These are phyloP conservation scores for Pseudococcus longispinus DNA, from an alignment of 2,888 invertebrate species.

Conservation along the genomic window DNA sequence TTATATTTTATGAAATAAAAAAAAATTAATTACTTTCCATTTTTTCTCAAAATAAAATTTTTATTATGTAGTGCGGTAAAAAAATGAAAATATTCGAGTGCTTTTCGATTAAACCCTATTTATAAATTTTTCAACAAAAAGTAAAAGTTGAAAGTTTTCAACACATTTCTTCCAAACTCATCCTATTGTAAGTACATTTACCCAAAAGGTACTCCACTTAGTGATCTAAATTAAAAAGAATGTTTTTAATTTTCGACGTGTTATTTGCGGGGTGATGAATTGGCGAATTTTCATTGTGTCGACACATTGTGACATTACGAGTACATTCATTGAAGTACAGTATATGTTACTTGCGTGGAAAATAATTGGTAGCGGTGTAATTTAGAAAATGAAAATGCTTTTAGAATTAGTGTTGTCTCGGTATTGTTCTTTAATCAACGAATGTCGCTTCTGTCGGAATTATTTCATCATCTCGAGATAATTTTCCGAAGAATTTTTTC, in stretches of 20 bases:
- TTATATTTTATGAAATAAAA: too few species aligned
- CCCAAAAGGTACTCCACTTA: neutral
- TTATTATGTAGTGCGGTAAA: neutral
- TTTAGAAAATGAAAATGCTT: constrained; percentile 28
- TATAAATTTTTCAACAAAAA: neutral
- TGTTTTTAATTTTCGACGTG: constrained; percentile 4
- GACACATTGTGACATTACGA: neutral
- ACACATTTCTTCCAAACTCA: neutral
- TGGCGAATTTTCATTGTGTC: neutral
- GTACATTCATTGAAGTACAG: neutral
- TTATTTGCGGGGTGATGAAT: neutral
- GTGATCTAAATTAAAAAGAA: neutral
- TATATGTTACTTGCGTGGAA: neutral
- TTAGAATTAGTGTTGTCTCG: neutral
- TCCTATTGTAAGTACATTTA: neutral
- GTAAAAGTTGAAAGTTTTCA: neutral
- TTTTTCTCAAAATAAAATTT: neutral
- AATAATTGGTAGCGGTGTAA: neutral
- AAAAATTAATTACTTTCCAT: neutral
- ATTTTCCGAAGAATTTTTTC: neutral
- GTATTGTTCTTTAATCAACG: neutral
- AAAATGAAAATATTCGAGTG: neutral
- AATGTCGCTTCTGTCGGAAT: neutral
- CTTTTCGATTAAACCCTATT: neutral
- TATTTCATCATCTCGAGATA: neutral